phyloP scores from a whole-genome alignment of 2,888 invertebrate genomes.

The Tuberolachnus salignus region DNA sequence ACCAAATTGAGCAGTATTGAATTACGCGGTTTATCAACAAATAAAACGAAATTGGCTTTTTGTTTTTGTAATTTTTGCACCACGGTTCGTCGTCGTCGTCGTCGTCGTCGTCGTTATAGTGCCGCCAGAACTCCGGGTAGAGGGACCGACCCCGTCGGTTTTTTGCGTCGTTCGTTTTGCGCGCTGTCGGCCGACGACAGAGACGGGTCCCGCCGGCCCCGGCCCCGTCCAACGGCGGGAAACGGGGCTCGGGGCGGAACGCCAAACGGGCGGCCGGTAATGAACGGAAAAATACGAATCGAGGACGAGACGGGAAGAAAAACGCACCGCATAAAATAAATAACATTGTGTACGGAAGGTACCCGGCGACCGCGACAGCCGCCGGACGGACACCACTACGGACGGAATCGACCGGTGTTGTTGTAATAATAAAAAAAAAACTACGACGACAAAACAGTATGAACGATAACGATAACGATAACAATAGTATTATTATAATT shows the following conservation, averaged over 20 bases:
- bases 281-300: conserved; percentile 52
- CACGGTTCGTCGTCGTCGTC: conserved; percentile 3
- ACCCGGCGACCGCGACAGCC: neutral
- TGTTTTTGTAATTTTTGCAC: too few relatives aligned
- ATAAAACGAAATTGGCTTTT: too few relatives aligned
- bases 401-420: too few relatives aligned
- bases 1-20: too few relatives aligned
- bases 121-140: too few relatives aligned
- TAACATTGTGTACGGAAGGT: neutral
- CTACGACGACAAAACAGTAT: too few relatives aligned
- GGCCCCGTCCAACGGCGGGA: neutral
- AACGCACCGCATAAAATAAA: neutral
- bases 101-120: neutral
- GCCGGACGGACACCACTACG: neutral
- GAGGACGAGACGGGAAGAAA: conserved; percentile 13
- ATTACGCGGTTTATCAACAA: too few relatives aligned
- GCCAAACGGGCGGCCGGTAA: conserved; percentile 43
- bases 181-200: neutral
- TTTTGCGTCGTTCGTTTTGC: conserved; percentile 44
- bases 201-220: neutral
- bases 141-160: neutral
- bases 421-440: too few relatives aligned
- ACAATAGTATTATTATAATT: too few relatives aligned
- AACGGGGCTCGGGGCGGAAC: conserved; percentile 1
- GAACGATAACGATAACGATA: too few relatives aligned